Conservation (phyloP, 2,113 vertebrate genomes). For the Diphyllodes magnificus region DNA sequence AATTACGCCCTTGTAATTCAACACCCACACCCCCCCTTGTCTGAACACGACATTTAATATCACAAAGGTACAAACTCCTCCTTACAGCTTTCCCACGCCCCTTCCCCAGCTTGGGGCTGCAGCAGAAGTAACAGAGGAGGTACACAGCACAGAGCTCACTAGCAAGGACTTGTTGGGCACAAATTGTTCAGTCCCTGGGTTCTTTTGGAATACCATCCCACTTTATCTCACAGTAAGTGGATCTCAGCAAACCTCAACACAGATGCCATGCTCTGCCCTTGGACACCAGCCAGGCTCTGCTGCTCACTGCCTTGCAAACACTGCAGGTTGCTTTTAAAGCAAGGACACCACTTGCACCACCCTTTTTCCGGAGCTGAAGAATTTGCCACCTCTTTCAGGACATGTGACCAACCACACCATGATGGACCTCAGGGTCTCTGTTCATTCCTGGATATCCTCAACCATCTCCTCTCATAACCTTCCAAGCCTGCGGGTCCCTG, state of each 20-base stretch:
- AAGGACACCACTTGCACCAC: not conserved
- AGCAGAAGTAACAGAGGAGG: not conserved
- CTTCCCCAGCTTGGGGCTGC: not conserved
- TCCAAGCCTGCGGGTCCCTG: accelerated
- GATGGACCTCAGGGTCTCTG: not conserved
- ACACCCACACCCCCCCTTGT: not conserved
- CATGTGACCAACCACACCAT: accelerated
- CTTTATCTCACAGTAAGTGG: not conserved
- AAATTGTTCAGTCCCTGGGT: not conserved
- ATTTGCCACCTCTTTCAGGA: not conserved
- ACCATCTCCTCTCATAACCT: not conserved
- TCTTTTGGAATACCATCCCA: not conserved
- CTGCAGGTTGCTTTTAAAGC: not conserved
- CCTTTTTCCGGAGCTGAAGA: not conserved
- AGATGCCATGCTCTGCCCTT: not conserved
- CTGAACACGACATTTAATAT: not conserved
- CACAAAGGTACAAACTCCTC: not conserved
- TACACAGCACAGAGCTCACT: not conserved
- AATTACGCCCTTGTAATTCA: not conserved
- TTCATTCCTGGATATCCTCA: not conserved
- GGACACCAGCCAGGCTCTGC: not conserved
- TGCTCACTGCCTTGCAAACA: not conserved
- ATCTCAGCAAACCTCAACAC: not conserved
- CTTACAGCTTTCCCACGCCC: not conserved
- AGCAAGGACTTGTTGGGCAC: not conserved